These are phyloP conservation scores for Pheucticus melanocephalus DNA, from an alignment of 2,113 vertebrate genomes.

Conservation along the genomic window DNA sequence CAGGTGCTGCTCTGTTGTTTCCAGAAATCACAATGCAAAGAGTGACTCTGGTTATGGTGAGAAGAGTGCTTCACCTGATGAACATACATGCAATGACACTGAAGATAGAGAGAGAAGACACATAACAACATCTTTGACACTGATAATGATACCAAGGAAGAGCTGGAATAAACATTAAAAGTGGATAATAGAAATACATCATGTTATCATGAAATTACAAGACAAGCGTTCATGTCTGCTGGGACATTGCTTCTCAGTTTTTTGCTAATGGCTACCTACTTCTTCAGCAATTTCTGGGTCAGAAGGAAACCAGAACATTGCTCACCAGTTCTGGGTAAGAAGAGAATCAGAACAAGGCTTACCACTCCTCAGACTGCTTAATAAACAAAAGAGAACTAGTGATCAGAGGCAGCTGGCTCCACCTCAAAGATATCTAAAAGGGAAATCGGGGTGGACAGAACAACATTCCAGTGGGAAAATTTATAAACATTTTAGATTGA, in stretches of 20 bases:
- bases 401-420: not conserved
- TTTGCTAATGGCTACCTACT: not conserved
- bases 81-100: not conserved
- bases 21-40: not conserved
- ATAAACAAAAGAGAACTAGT: not conserved
- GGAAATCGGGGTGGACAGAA: not conserved
- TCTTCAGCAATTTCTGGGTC: not conserved
- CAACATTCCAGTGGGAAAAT: not conserved
- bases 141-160: not conserved
- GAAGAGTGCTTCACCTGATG: not conserved
- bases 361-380: not conserved
- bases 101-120: not conserved
- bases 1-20: not conserved
- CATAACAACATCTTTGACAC: not conserved
- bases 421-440: not conserved
- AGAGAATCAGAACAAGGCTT: not conserved
- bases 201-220: not conserved
- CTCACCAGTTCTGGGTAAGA: not conserved
- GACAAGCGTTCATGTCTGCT: not conserved
- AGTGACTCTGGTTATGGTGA: not conserved
- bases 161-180: not conserved
- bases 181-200: not conserved
- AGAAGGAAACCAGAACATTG: not conserved
- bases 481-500: not conserved
- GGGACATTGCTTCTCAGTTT: not conserved